A percentile compares a stretch with the other conserved stretches of the same genome.
These are phyloP conservation scores for Chydorus sphaericus DNA, from an alignment of 2,888 invertebrate species.

Conservation along the genomic window DNA sequence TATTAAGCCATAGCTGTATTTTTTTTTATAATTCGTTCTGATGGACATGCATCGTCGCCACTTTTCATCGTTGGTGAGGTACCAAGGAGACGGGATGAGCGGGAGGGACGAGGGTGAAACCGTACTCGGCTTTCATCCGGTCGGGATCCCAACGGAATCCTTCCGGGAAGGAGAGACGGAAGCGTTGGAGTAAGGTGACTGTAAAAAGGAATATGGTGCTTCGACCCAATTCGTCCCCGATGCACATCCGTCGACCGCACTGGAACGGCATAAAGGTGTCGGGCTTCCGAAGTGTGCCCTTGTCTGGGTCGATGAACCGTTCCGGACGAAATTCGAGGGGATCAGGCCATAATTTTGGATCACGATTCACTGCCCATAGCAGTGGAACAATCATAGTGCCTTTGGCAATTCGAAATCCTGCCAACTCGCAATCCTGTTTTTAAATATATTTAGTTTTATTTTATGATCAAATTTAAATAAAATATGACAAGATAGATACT, in stretches of 20 bases:
- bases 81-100: conserved; percentile 35
- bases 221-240: conserved; percentile 66
- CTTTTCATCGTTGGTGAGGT: conserved; percentile 12
- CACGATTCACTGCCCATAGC: conserved; percentile 67
- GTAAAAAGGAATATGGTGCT: conserved; percentile 50
- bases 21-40: no score
- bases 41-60: no score
- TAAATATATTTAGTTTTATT: background rate
- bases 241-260: conserved; percentile 67
- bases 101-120: conserved; percentile 57
- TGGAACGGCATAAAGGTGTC: conserved; percentile 69
- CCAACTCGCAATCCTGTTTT: conserved; percentile 39
- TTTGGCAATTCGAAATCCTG: conserved; percentile 48
- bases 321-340: conserved; percentile 45
- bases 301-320: conserved; percentile 47
- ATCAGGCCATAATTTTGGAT: conserved; percentile 46
- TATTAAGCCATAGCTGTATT: no score
- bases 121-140: conserved; percentile 48
- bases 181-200: conserved; percentile 45
- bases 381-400: conserved; percentile 59
- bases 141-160: conserved; percentile 33
- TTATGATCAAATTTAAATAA: background rate
- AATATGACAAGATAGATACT: conserved; percentile 26
- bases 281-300: conserved; percentile 43
- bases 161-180: conserved; percentile 31